Conservation (phyloP, 2,888 invertebrate genomes). For the Cephonodes hylas region DNA sequence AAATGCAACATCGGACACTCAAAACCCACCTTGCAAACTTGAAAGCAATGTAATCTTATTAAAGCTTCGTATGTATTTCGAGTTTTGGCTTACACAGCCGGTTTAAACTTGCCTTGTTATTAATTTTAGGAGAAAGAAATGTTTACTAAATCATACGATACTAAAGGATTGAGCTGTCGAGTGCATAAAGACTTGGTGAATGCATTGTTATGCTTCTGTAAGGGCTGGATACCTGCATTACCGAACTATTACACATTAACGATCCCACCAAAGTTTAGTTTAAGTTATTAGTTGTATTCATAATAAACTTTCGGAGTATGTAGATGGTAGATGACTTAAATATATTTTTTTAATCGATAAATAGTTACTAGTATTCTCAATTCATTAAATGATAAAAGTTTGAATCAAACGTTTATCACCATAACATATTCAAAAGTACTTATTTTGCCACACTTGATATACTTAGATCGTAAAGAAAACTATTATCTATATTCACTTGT, state of each 20-base stretch:
- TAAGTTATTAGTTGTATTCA: slow-evolving; percentile 69
- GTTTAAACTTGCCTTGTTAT: slow-evolving; percentile 36
- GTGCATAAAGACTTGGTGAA: slow-evolving; percentile 14
- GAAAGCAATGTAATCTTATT: slow-evolving; percentile 19
- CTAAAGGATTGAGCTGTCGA: slow-evolving; percentile 10
- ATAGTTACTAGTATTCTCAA: slow-evolving; percentile 21
- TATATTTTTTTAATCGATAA: slow-evolving; percentile 47
- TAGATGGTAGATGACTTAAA: slow-evolving; percentile 43
- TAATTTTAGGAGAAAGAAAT: slow-evolving; percentile 17
- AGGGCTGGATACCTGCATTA: slow-evolving; percentile 42
- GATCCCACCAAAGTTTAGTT: slow-evolving; percentile 80
- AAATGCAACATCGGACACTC: slow-evolving; percentile 52
- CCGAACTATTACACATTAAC: slow-evolving; percentile 68
- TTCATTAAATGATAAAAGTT: slow-evolving; percentile 14
- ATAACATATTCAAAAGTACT: slow-evolving; percentile 12
- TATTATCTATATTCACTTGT: background rate
- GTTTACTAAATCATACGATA: slow-evolving; percentile 2
- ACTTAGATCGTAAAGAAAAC: slow-evolving; percentile 15
- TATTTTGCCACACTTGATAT: slow-evolving; percentile 14
- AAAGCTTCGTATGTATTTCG: slow-evolving; percentile 20
- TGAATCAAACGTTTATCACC: slow-evolving; percentile 21
- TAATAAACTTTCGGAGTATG: slow-evolving; percentile 45
- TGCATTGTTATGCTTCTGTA: slow-evolving; percentile 27
- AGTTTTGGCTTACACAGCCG: slow-evolving; percentile 19
- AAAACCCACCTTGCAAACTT: slow-evolving; percentile 51